Evolutionary conservation across 2,888 invertebrate genomes (phyloP).

Genomic region (Agonopterix heracliana): DNA sequence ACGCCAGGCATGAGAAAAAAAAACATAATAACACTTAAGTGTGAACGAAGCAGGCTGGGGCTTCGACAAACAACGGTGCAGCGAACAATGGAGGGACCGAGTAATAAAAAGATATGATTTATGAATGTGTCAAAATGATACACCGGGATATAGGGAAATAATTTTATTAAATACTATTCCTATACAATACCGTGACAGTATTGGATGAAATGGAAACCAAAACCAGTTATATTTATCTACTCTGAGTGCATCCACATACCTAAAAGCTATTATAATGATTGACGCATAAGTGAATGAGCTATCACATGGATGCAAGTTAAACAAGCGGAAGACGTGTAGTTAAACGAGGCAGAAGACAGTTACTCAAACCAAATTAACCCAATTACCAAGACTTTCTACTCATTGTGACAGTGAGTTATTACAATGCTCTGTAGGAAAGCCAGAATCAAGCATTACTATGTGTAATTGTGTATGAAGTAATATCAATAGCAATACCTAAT

Average conservation of each 20-base stretch:
- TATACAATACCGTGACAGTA: not conserved
- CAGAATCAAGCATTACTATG: no score
- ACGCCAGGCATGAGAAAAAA: constrained; percentile 12
- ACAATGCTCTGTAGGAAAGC: not conserved
- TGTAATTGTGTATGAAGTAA: no score
- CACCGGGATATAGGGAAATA: constrained; percentile 26
- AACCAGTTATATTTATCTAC: no score
- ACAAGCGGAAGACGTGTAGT: not conserved
- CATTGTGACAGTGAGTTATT: constrained; percentile 8
- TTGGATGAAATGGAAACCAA: not conserved
- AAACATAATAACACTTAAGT: constrained; percentile 27
- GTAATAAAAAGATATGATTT: constrained; percentile 66
- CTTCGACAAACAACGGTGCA: constrained; percentile 40
- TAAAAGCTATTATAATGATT: no score
- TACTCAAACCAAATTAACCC: constrained; percentile 6
- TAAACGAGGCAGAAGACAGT: not conserved
- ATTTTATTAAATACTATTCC: not conserved
- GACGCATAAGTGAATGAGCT: no score
- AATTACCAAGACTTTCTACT: constrained; percentile 11
- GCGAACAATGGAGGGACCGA: constrained; percentile 44
- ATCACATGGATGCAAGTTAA: no score
- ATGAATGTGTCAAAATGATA: constrained; percentile 50
- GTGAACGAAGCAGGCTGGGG: constrained; percentile 34
- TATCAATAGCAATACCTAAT: no score
- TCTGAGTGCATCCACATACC: no score